A percentile compares a stretch with the other conserved stretches of the same genome.
Conservation (phyloP, 2,113 vertebrate species). For the Bucco capensis region DNA sequence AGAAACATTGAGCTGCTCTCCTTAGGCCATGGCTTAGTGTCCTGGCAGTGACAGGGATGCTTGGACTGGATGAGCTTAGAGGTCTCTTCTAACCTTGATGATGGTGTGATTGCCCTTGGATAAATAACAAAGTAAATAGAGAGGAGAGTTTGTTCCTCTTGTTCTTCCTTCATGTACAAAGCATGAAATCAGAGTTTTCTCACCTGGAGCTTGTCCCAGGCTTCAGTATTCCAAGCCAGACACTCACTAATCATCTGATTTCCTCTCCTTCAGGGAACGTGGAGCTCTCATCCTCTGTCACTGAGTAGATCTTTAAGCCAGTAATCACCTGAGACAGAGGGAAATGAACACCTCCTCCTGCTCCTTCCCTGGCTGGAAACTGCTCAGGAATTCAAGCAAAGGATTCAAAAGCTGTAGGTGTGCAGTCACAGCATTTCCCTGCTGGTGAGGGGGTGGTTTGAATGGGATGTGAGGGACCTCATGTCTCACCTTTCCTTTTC, state of each 20-base stretch:
- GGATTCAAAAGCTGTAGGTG: neutral
- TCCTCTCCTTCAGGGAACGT: neutral
- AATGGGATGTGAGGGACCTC: fast-evolving
- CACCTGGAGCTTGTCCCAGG: neutral
- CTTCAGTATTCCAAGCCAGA: neutral
- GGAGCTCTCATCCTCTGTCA: neutral
- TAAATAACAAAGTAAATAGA: too few relatives aligned
- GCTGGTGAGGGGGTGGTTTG: fast-evolving
- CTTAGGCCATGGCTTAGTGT: too few relatives aligned
- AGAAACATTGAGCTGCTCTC: too few relatives aligned
- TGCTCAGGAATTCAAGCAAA: neutral
- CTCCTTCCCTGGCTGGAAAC: neutral
- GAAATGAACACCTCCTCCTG: neutral
- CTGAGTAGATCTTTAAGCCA: neutral
- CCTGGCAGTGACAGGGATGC: too few relatives aligned
- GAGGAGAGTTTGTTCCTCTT: neutral
- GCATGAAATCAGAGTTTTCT: neutral
- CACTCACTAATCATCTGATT: neutral
- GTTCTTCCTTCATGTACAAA: neutral
- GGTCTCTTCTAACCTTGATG: too few relatives aligned
- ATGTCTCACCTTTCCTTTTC: neutral
- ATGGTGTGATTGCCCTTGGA: too few relatives aligned
- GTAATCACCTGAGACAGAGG: neutral
- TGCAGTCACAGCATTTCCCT: neutral
- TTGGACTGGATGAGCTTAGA: too few relatives aligned